These are phyloP conservation scores for Xanthorhoe spadicearia DNA, from an alignment of 2,888 invertebrate species.

Conservation along the genomic window DNA sequence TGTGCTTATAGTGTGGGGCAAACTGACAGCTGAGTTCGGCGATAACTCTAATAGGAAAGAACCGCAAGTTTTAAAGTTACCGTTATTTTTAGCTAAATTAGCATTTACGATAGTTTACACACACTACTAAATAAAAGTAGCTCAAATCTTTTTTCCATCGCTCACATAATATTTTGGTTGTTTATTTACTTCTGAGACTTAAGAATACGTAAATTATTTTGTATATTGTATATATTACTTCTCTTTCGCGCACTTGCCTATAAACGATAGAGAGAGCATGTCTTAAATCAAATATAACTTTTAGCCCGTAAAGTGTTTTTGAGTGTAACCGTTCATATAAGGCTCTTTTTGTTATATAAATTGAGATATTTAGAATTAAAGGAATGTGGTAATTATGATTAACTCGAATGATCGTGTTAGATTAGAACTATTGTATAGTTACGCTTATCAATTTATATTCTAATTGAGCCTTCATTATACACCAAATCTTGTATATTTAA, in stretches of 20 bases:
- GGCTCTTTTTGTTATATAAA: constrained; percentile 37
- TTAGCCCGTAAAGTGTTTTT: constrained; percentile 22
- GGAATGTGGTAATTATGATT: constrained; percentile 36
- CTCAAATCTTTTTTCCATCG: constrained; percentile 33
- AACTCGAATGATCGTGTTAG: constrained; percentile 42
- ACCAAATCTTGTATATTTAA: constrained; percentile 53
- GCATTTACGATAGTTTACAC: constrained; percentile 8
- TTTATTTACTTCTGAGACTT: constrained; percentile 38
- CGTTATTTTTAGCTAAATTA: constrained; percentile 7
- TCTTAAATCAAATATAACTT: constrained; percentile 16
- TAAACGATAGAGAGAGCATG: constrained; percentile 29
- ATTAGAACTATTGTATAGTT: constrained; percentile 32
- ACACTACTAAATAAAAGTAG: constrained; percentile 14
- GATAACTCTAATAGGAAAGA: background rate
- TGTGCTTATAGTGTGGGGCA: background rate
- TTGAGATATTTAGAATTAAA: constrained; percentile 37
- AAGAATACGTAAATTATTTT: constrained; percentile 40
- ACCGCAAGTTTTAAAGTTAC: background rate
- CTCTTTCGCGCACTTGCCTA: constrained; percentile 29
- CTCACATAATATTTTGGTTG: constrained; percentile 38
- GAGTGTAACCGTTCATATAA: constrained; percentile 20
- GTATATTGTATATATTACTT: constrained; percentile 16
- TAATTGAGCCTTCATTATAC: constrained; percentile 41
- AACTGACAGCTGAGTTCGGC: background rate
- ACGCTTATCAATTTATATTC: constrained; percentile 42